phyloP scores from a whole-genome alignment of 2,113 vertebrate species.

The Symphodus melops region DNA sequence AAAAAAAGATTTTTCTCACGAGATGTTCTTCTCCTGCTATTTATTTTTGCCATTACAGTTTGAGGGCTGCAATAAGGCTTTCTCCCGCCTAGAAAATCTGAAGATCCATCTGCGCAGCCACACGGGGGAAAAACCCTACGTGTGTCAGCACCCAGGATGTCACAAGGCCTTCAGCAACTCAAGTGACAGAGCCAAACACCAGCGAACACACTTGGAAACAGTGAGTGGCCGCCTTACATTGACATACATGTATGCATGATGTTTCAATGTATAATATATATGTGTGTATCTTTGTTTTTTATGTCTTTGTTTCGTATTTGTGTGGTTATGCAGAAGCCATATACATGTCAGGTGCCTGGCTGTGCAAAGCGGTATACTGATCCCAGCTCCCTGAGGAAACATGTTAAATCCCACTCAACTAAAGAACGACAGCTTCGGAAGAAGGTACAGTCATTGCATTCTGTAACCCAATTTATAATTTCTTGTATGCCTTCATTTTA shows the following conservation, averaged over 20 bases:
- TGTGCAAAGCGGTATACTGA: constrained; percentile 97
- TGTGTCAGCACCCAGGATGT: constrained; percentile 94
- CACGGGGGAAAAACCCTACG: constrained; percentile 95
- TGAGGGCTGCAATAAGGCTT: constrained; percentile 96
- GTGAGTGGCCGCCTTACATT: constrained; percentile 66
- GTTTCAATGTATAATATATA: background rate
- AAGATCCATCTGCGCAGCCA: constrained; percentile 98
- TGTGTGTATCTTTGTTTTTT: background rate
- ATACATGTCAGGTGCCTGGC: constrained; percentile 95
- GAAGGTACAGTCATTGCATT: constrained; percentile 85
- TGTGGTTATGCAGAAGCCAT: constrained; percentile 90
- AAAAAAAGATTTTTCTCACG: too few relatives aligned
- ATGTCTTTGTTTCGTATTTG: constrained; percentile 1
- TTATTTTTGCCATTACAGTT: constrained; percentile 82
- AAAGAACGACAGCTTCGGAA: constrained; percentile 94
- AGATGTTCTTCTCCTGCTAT: too few relatives aligned
- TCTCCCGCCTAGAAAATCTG: constrained; percentile 97
- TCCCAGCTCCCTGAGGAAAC: constrained; percentile 97
- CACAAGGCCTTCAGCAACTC: constrained; percentile 99
- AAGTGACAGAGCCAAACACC: constrained; percentile 97
- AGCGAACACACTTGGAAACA: constrained; percentile 93
- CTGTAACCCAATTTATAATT: background rate
- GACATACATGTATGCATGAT: background rate
- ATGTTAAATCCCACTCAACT: constrained; percentile 94
- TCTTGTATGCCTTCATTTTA: too few relatives aligned